Evolutionary conservation across 2,888 invertebrate genomes (phyloP).

Genomic region (Oxyscelio sp.): DNA sequence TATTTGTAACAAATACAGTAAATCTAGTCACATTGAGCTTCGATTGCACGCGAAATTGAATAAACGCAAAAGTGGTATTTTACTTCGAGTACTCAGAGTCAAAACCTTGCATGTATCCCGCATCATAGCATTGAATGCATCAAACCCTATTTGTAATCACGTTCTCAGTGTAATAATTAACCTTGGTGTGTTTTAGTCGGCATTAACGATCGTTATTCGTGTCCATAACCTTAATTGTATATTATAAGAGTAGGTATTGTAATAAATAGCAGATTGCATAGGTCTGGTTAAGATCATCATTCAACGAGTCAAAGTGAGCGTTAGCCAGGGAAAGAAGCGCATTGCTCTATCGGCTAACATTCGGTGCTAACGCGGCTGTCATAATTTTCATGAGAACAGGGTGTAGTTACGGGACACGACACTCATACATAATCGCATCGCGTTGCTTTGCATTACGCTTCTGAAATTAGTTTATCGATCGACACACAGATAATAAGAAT

Average conservation of each 20-base stretch:
- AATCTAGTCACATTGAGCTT: no score
- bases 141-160: constrained; percentile 81
- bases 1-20: no score
- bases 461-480: constrained; percentile 54
- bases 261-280: constrained; percentile 68
- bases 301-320: constrained; percentile 67
- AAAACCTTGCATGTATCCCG: constrained; percentile 86
- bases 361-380: constrained; percentile 76
- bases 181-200: constrained; percentile 86
- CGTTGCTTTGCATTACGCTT: constrained; percentile 73
- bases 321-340: constrained; percentile 72
- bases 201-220: constrained; percentile 84
- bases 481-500: constrained; percentile 55
- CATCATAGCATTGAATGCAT: constrained; percentile 84
- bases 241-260: constrained; percentile 72
- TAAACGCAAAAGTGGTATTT: constrained; percentile 83
- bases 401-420: constrained; percentile 75
- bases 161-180: constrained; percentile 82
- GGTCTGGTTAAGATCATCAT: constrained; percentile 75
- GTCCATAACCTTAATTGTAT: constrained; percentile 77
- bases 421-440: constrained; percentile 77
- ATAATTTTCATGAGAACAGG: constrained; percentile 67
- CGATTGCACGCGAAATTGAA: constrained; percentile 37
- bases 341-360: constrained; percentile 69
- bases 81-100: constrained; percentile 83